Conservation (phyloP, 2,113 vertebrate genomes). For the Andinoacara biseriatus region DNA sequence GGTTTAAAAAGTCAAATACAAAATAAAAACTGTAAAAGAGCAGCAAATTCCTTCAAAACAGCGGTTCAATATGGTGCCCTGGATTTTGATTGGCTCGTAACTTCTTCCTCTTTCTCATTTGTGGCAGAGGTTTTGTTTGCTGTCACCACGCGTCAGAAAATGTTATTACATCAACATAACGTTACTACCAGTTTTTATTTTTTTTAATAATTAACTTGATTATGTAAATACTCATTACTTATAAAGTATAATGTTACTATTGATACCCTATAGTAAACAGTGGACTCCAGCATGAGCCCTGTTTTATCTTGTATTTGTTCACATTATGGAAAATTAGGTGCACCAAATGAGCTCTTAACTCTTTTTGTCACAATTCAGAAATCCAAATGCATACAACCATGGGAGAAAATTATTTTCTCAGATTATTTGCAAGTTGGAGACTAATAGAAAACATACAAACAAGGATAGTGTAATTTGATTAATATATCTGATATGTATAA, state of each 20-base stretch:
- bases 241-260: not conserved
- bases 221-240: too few species aligned
- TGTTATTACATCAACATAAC: not conserved
- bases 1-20: not conserved
- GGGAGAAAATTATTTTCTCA: not conserved
- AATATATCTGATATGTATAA: not conserved
- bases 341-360: not conserved
- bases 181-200: too few species aligned
- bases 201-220: not conserved
- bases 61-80: conserved; percentile 59
- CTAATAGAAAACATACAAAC: not conserved
- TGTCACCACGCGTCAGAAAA: not conserved
- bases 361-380: too few species aligned
- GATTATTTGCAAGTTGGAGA: not conserved
- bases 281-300: not conserved
- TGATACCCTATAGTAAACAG: not conserved
- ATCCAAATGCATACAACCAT: not conserved
- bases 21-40: not conserved
- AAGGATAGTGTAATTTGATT: not conserved
- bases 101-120: not conserved
- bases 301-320: not conserved
- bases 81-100: conserved; percentile 63
- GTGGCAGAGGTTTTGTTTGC: not conserved
- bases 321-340: not conserved
- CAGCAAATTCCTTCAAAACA: conserved; percentile 5